phyloP scores from a whole-genome alignment of 2,113 vertebrate species.

The Regulus satrapa region DNA sequence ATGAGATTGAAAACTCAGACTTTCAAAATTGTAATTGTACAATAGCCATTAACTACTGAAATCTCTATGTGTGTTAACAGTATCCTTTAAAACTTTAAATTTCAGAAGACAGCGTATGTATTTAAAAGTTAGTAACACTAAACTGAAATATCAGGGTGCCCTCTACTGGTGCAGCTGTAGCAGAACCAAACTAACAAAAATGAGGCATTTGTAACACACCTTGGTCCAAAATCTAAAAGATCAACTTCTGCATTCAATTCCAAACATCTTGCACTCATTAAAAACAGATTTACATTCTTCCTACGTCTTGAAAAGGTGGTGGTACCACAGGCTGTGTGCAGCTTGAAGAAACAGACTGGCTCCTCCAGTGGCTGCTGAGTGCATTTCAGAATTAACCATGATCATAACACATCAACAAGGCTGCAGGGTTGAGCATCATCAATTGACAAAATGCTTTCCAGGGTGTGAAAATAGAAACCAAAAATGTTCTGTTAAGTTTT shows the following conservation, averaged over 20 bases:
- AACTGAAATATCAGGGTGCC: slow-evolving; percentile 56
- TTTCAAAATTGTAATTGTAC: neutral
- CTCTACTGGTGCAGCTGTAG: slow-evolving; percentile 47
- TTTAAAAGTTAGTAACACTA: neutral
- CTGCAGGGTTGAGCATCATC: neutral
- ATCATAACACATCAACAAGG: neutral
- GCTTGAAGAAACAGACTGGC: neutral
- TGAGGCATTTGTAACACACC: accelerated
- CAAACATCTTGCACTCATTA: neutral
- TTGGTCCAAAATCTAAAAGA: neutral
- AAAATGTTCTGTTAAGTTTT: neutral
- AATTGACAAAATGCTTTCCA: neutral
- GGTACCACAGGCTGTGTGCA: neutral
- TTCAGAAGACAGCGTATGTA: accelerated
- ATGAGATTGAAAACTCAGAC: neutral
- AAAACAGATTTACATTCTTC: neutral
- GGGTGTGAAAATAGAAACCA: neutral
- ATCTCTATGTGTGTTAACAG: neutral
- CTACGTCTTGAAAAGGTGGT: neutral
- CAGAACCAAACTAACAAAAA: neutral
- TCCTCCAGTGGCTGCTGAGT: neutral
- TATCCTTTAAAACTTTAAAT: neutral
- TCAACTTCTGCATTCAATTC: neutral
- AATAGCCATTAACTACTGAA: neutral
- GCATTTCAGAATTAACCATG: neutral